A percentile compares a stretch with the other conserved stretches of the same genome.
phyloP scores from a whole-genome alignment of 1,140 invertebrate genomes.

The Drosophila funebris region DNA sequence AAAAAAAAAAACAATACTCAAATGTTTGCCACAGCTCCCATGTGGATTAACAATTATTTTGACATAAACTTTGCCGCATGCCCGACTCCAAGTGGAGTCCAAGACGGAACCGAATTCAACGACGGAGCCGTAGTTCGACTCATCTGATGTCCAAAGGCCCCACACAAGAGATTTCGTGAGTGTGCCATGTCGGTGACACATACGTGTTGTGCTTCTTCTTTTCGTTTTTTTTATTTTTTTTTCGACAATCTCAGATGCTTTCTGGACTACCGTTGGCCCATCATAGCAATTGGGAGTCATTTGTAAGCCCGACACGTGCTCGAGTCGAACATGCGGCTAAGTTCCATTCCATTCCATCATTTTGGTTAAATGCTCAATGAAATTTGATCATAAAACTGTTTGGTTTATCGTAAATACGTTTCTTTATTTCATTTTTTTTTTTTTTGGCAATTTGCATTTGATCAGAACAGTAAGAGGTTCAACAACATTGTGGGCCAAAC shows the following conservation, averaged over 20 bases:
- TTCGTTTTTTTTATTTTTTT: background rate
- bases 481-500: constrained; percentile 39
- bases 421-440: background rate
- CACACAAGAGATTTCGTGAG: constrained; percentile 63
- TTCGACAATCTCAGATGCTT: constrained; percentile 40
- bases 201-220: constrained; percentile 42
- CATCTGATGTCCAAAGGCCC: constrained; percentile 52
- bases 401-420: constrained; percentile 71
- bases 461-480: constrained; percentile 48
- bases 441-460: constrained; percentile 62
- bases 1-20: background rate
- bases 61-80: constrained; percentile 76
- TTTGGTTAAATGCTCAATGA: constrained; percentile 75
- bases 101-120: constrained; percentile 29
- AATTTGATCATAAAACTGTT: constrained; percentile 73
- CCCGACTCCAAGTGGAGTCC: background rate
- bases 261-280: constrained; percentile 68
- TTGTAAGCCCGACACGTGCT: constrained; percentile 70
- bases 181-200: constrained; percentile 61
- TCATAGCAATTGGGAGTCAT: constrained; percentile 49
- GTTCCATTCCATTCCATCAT: constrained; percentile 28
- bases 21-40: constrained; percentile 24
- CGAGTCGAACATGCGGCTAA: constrained; percentile 9
- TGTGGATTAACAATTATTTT: constrained; percentile 78
- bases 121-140: background rate